Base-by-base conservation (phyloP, 1,140 invertebrate genomes). In the Bombus confusus region DNA sequence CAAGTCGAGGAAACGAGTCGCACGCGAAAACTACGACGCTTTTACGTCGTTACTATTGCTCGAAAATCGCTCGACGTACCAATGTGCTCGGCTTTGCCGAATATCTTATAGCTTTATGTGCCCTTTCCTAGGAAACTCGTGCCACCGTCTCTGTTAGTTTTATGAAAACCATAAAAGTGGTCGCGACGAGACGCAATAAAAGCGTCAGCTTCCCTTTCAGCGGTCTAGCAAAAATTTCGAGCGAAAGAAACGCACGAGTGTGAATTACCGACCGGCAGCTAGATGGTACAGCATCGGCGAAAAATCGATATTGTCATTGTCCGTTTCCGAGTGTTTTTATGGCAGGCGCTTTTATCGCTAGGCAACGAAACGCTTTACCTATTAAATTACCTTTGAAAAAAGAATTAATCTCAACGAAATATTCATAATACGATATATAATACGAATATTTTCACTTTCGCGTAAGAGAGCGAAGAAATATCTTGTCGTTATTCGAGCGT, bases 181-280 rank as follows among this genome's bases (percentile, higher is more conserved):
- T 79, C n/a, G 34, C 8, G 12, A 28, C 8, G 12, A 18, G 37
- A 66, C n/a, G 57, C 57, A n/a, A 52, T 69, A 80, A 80, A n/a
- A 59, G 34, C 9, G 18, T 22, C n/a, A 12, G 13, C 15, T 28
- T 31, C 39, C 2, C 9, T 39, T 34, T 39, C 18, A 25, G 5
- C 22, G n/a, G 12, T 9, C 5, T n/a, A 37, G 69, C 3, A 13
- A 83, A 87, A 86, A 66, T 73, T 87, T 39, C 71, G 2, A 8
- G 10, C n/a, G 52, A 37, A 66, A 82, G 47, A 76, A 47, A 28
- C 13, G 57, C n/a, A 15, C 12, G 69, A 47, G 25, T 77, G 64
- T 77, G 80, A 87, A 86, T 86, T 86, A 81, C n/a, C 0, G 15
- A 28, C 9, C 34, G 34, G 34, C n/a, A 71, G 25, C 3, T 41